Conservation (phyloP, 2,888 invertebrate species). For the Pachymerium ferrugineum region DNA sequence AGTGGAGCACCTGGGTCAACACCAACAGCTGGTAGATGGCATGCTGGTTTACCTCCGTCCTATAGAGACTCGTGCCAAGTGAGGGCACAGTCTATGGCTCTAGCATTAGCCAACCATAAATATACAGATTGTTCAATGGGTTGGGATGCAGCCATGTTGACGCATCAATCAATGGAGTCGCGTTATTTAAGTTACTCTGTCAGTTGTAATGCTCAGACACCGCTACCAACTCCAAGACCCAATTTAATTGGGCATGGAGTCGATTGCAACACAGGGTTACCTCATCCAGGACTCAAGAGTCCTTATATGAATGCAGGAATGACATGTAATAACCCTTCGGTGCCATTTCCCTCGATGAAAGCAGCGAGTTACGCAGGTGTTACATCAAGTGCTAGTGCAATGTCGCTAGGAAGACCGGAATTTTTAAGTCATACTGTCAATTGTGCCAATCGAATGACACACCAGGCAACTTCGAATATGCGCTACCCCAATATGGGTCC, state of each 20-base stretch:
- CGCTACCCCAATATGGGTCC: conserved; percentile 29
- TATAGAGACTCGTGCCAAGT: conserved; percentile 32
- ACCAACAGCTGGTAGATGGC: conserved; percentile 16
- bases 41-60: conserved; percentile 32
- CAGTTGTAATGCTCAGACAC: conserved; percentile 20
- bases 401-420: conserved; percentile 23
- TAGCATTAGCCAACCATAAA: conserved; percentile 31
- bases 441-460: conserved; percentile 27
- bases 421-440: conserved; percentile 15
- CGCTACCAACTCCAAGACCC: neutral
- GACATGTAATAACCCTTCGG: conserved; percentile 27
- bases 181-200: conserved; percentile 28
- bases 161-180: conserved; percentile 31
- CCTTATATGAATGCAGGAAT: conserved; percentile 31
- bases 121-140: conserved; percentile 30
- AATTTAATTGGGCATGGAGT: conserved; percentile 31
- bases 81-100: conserved; percentile 32
- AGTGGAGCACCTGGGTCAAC: neutral
- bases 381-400: neutral
- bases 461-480: conserved; percentile 29
- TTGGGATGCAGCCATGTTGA: conserved; percentile 29
- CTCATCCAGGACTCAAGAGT: conserved; percentile 27
- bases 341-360: conserved; percentile 31
- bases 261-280: conserved; percentile 11
- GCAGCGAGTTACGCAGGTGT: conserved; percentile 2